Evolutionary conservation across 2,113 vertebrate genomes (phyloP), one percentile per base, ranked within the genome.

Genomic region (Scopus umbretta): DNA sequence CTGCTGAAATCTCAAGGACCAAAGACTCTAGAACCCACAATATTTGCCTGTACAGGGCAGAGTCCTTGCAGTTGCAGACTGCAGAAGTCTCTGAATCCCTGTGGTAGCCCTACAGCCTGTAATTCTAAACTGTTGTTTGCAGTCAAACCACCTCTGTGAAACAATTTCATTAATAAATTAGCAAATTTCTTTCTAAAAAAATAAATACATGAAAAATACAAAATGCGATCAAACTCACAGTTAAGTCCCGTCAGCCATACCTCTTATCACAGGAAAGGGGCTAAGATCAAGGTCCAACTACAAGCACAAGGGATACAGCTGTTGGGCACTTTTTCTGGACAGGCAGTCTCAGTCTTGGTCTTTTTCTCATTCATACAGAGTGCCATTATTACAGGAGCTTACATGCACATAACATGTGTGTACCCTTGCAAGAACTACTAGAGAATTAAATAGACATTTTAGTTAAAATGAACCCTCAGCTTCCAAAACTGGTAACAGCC

Each of bases 351-450:
- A 18, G 19, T 75, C 85, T 62, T 18, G 3, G 21, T 26, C 43
- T 29, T 63, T 11, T 72, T 36, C 52, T 86, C 65, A 49, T 58
- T 73, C 6, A 11, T 16, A 75, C 13, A 63, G 3, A 1, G 0
- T 21, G 52, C 16, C 23, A 25, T 47, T 55, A 53, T 3, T 21
- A 42, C 12, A 81, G 40, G 11, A 50, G 17, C 47, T 87, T 49
- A 49, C 8, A 21, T 1, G 7, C 1, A 1, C 6, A 32, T 3
- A 23, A 47, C 6, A 38, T 5, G 7, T 5, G 8, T 7, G 9
- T 1, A 71, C 3, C n/a, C 50, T 27, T 70, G 22, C n/a, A 73
- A 62, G 22, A 80, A n/a, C 32, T 49, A 56, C 13, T 29, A 25
- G 3, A 76, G 9, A 70, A 88, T 30, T 38, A 82, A 8, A 17